Base-by-base conservation (phyloP, 2,113 vertebrate genomes). In the Psilopogon haemacephalus region DNA sequence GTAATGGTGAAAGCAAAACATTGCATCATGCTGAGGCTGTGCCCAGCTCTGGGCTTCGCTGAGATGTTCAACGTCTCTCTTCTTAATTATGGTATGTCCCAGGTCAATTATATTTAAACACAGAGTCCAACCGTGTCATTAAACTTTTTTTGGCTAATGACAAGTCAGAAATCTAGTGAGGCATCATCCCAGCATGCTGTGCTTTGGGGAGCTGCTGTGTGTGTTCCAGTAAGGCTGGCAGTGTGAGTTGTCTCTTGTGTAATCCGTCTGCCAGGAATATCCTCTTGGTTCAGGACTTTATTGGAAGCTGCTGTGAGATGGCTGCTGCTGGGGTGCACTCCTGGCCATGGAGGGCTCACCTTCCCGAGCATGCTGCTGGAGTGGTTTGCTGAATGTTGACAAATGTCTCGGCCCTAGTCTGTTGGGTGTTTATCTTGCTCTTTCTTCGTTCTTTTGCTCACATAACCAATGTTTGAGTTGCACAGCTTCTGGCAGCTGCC, bases 201-300 rank as follows among this genome's bases (percentile, higher is more conserved):
- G 77, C 82, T 63, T 0, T 28, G 85, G 64, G 64, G 64, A 92
- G 87, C 0, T 94, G 94, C 88, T 91, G 84, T 83, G 75, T 33
- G 13, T 68, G 84, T 90, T 94, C 89, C 93, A 86, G 89, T 80
- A 68, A 84, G 69, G 77, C 93, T 88, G 94, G 86, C 93, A 74
- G 56, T 0, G 35, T 15, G 74, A 94, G 86, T 15, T 65, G 93
- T 15, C 84, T 89, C 93, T 89, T 92, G 86, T 87, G 95, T 68
- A 92, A 93, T 96, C 86, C 8, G 56, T 37, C 84, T 92, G 91
- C 91, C 89, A 92, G 96, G 89, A 96, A 91, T 60, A 60, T 88
- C 71, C 87, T 59, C 74, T 11, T 9, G 16, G 52, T 15, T 82
- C 86, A 87, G 89, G 81, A 19, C 48, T 59, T 92, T 32, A 23